Evolutionary conservation across 1,140 invertebrate genomes (phyloP), one percentile per base, ranked within the genome.

Genomic region (Drosophila baimaii): DNA sequence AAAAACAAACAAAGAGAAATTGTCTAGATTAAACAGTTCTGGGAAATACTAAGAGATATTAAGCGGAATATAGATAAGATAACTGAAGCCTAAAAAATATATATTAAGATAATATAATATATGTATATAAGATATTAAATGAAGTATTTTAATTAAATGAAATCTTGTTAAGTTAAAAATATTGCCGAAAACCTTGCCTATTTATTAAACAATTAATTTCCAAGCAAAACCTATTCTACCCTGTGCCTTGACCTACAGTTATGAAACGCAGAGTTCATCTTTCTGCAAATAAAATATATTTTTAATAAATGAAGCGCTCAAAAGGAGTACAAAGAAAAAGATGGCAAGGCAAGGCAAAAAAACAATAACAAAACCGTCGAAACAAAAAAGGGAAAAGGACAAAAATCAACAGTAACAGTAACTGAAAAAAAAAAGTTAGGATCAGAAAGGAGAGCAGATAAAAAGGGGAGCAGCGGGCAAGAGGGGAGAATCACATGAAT

Each of bases 401-500:
- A 77, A 74, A 77, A 56, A 72, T 77, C 62, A 64, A 51, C 57
- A 70, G 62, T 27, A 43, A 37, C 51, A 62, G 1, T 2, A 23
- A 47, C 54, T 70, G 74, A 77, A 59, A 35, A n/a, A 39, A 63
- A 79, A 77, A 81, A 59, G 64, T 81, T 82, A 46, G 76, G 61
- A 79, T 68, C 56, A 62, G 62, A 76, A 79, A 23, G 65, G 41
- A 64, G 52, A 66, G 23, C 43, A 61, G 44, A 69, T 37, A 58
- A 51, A 64, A 84, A 47, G 23, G 23, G 43, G 27, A 59, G 49
- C 41, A 35, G 73, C n/a, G n/a, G n/a, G n/a, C n/a, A n/a, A 43
- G 61, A 21, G 44, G 33, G 49, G 65, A 69, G 76, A 73, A 72
- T 81, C 79, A 79, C 68, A 89, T 89, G 84, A 84, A 89, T 89